Evolutionary conservation across 2,113 vertebrate genomes (phyloP), one percentile per base, ranked within the genome.

Genomic region (Epinephelus moara): DNA sequence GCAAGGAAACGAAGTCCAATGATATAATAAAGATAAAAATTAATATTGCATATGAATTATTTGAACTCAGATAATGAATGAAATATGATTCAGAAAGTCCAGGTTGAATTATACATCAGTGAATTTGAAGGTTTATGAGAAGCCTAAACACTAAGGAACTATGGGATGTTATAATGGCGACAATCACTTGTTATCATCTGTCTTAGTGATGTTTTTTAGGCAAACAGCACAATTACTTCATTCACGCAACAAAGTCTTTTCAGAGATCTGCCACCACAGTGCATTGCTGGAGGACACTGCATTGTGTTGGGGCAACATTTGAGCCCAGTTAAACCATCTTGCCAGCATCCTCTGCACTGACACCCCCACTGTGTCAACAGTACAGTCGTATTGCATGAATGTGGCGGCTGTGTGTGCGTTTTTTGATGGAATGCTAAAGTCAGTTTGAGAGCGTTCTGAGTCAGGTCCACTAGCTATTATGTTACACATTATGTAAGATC

Each of bases 1-100:
- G 3, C 27, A 33, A 68, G 6, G 25, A 33, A 62, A 62, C 12
- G 30, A 69, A 60, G 57, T 55, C 25, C 23, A 60, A 47, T 52
- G 7, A 62, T 68, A 30, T 47, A 52, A 61, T 50, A 33, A 66
- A 70, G 25, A 74, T 30, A 33, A 42, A 49, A 68, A 75, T 71
- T 25, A 59, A 52, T 61, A 37, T 15, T 75, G 53, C 40, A 63
- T 42, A 71, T 61, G 15, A 72, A 69, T 70, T 21, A 53, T 79
- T 75, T 63, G 37, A 82, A 57, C 52, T 79, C 47, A 68, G 61
- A 69, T 79, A 67, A 75, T 72, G 9, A 78, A 81, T 72, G 11
- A 75, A 75, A 82, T 79, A 78, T 2, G 57, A 76, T 75, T 56
- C 45, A 63, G 53, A 70, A 86, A 57, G 21, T 59, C 64, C 52